phyloP scores from a whole-genome alignment of 2,888 invertebrate genomes.

The Coenonympha glycerion region DNA sequence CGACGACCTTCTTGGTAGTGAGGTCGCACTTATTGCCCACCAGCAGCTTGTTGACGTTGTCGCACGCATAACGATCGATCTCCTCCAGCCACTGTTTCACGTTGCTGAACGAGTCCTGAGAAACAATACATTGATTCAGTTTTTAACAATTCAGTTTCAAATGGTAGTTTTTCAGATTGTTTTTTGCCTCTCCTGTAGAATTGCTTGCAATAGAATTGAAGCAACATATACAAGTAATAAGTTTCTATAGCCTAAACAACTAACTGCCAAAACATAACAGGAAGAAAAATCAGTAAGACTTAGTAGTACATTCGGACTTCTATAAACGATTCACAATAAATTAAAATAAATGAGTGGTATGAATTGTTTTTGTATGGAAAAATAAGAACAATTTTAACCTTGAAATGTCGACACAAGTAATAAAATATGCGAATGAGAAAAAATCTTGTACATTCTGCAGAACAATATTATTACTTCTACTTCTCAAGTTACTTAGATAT shows the following conservation, averaged over 20 bases:
- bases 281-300: too few species aligned
- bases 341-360: too few species aligned
- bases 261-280: too few species aligned
- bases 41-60: constrained; percentile 99
- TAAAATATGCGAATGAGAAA: neutral
- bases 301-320: too few species aligned
- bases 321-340: too few species aligned
- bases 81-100: constrained; percentile 99
- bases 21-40: constrained; percentile 99
- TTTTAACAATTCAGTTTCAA: neutral
- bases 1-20: constrained; percentile 98
- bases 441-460: neutral
- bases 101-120: constrained; percentile 98
- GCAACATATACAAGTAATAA: too few species aligned
- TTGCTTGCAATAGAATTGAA: too few species aligned
- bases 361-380: neutral
- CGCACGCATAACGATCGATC: constrained; percentile 99
- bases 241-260: too few species aligned
- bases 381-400: neutral
- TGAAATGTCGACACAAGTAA: neutral
- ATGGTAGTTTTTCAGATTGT: neutral
- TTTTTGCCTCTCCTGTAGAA: too few species aligned
- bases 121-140: neutral
- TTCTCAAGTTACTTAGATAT: too few species aligned
- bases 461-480: too few species aligned